These are phyloP conservation scores for Camponotus vicinus DNA, from an alignment of 1,140 invertebrate species.

Conservation along the genomic window DNA sequence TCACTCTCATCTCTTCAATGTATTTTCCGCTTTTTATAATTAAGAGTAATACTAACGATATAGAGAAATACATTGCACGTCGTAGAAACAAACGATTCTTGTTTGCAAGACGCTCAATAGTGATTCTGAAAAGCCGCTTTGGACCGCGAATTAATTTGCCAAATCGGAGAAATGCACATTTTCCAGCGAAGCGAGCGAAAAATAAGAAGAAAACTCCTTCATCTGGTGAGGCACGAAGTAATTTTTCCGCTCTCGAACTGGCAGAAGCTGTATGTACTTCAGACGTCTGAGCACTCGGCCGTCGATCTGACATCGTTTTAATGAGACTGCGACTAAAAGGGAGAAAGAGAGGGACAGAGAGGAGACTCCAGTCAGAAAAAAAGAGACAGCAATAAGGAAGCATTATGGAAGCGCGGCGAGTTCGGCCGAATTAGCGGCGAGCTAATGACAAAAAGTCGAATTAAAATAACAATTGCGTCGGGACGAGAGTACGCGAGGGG, in stretches of 20 bases:
- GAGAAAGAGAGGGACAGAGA: not conserved
- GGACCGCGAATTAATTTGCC: conserved; percentile 43
- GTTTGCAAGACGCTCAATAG: conserved; percentile 7
- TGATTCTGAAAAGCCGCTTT: conserved; percentile 9
- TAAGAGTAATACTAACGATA: not conserved
- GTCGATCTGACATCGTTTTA: conserved; percentile 59
- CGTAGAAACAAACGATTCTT: not conserved
- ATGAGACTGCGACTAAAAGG: conserved; percentile 32
- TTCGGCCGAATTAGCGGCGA: conserved; percentile 77
- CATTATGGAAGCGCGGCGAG: conserved; percentile 49
- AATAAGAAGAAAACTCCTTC: not conserved
- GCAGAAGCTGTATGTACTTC: conserved; percentile 44
- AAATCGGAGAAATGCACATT: conserved; percentile 61
- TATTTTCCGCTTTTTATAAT: not conserved
- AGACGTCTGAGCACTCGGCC: conserved; percentile 49
- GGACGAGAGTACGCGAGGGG: conserved; percentile 49
- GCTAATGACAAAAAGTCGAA: conserved; percentile 80
- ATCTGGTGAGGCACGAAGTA: conserved; percentile 19
- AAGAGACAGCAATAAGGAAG: conserved; percentile 59
- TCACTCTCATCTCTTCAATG: not conserved
- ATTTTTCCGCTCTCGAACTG: conserved; percentile 47
- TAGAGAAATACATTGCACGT: not conserved
- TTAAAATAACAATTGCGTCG: conserved; percentile 80
- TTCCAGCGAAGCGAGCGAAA: not conserved
- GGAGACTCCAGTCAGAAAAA: not conserved